Conservation (phyloP, 2,888 invertebrate species). For the Strigamia transsilvanica region DNA sequence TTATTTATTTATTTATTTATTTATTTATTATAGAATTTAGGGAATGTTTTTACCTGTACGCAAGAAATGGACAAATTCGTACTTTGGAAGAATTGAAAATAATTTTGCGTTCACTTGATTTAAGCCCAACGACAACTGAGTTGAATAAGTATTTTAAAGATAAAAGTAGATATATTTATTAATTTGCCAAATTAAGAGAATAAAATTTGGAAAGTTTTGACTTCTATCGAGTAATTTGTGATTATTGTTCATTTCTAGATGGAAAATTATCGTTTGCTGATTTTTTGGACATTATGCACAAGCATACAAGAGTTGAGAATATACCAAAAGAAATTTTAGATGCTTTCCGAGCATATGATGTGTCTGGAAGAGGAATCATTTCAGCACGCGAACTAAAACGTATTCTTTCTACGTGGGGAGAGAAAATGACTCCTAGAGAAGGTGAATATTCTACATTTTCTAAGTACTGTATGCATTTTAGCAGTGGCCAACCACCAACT, state of each 20-base stretch:
- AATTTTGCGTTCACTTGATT: constrained; percentile 92
- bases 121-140: constrained; percentile 93
- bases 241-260: constrained; percentile 65
- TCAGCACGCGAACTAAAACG: constrained; percentile 84
- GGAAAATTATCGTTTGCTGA: constrained; percentile 95
- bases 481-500: too few species aligned
- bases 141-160: constrained; percentile 82
- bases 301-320: constrained; percentile 84
- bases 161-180: constrained; percentile 66
- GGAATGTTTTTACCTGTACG: constrained; percentile 95
- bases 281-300: constrained; percentile 93
- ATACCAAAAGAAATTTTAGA: constrained; percentile 83
- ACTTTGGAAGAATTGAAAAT: constrained; percentile 89
- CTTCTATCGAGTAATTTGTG: too few species aligned
- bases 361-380: constrained; percentile 73
- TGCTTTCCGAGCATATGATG: constrained; percentile 88
- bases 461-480: not conserved
- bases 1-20: constrained; percentile 24
- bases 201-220: too few species aligned
- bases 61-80: constrained; percentile 85
- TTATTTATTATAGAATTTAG: constrained; percentile 77
- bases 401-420: constrained; percentile 90
- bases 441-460: constrained; percentile 64
- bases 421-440: constrained; percentile 76
- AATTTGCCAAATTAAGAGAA: not conserved